These are phyloP conservation scores for Enteromius treurensis DNA, from an alignment of 2,797 vertebrate genomes.

Conservation along the genomic window DNA sequence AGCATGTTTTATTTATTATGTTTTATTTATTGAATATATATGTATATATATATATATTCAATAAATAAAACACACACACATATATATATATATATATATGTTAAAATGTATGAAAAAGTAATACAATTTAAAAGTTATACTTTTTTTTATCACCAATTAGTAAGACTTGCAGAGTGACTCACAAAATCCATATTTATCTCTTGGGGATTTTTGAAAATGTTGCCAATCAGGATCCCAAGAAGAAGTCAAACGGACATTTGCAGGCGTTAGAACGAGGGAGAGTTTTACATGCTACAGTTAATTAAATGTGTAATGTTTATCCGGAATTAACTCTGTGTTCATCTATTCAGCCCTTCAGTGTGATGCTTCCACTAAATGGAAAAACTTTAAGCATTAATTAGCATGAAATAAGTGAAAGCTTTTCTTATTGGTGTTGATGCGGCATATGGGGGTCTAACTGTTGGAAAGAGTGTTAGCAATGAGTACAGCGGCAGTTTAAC, in stretches of 20 bases:
- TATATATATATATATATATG: no score
- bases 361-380: not conserved
- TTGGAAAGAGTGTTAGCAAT: not conserved
- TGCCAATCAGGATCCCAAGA: not conserved
- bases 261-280: not conserved
- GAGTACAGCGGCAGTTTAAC: conserved; percentile 6
- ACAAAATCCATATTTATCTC: not conserved
- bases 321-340: not conserved
- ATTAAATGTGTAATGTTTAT: not conserved
- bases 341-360: conserved; percentile 4
- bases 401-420: not conserved
- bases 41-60: not conserved
- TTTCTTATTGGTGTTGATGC: conserved; percentile 8
- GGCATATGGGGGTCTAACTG: conserved; percentile 4
- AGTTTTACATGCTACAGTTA: not conserved
- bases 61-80: no score
- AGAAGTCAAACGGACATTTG: not conserved
- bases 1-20: not conserved
- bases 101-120: not conserved
- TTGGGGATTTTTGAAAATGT: not conserved
- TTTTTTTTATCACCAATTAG: not conserved
- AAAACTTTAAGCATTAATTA: not conserved
- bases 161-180: not conserved
- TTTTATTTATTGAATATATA: not conserved
- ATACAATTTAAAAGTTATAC: not conserved